These are phyloP conservation scores for Dicrostonyx torquatus DNA, from an alignment of 2,797 vertebrate species.

Conservation along the genomic window DNA sequence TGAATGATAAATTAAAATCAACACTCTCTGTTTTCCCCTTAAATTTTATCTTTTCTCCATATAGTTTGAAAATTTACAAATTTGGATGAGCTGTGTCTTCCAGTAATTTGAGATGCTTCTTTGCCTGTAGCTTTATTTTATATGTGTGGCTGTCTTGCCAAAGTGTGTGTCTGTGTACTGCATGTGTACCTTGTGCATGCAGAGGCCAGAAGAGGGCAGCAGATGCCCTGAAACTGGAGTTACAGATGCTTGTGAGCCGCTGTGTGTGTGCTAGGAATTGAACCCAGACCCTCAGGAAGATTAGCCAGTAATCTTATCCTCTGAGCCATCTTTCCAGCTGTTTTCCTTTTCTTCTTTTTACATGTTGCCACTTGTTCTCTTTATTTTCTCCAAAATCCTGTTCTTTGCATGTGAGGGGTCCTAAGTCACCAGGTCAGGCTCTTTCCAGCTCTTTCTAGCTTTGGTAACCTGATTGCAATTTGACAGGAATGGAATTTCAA, in stretches of 20 bases:
- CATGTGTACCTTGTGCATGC: background rate
- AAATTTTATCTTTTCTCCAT: background rate
- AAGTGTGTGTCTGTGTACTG: background rate
- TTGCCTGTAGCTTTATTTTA: background rate
- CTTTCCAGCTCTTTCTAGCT: background rate
- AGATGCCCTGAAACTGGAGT: background rate
- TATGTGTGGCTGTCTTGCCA: background rate
- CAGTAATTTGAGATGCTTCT: background rate
- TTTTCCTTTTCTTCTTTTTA: background rate
- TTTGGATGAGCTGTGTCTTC: background rate
- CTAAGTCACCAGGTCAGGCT: background rate
- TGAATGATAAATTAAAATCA: background rate
- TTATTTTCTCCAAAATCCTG: background rate
- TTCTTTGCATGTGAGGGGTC: background rate
- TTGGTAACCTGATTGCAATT: background rate
- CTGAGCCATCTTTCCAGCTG: background rate
- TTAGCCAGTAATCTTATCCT: background rate
- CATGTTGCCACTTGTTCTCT: background rate
- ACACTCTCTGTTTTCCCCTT: background rate
- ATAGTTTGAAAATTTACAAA: constrained; percentile 12
- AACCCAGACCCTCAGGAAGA: background rate
- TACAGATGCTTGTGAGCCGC: background rate
- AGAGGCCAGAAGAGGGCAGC: background rate
- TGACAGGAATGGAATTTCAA: background rate
- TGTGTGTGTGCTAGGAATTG: background rate